Conservation (phyloP, 2,113 vertebrate genomes). For the Catharus bicknelli region DNA sequence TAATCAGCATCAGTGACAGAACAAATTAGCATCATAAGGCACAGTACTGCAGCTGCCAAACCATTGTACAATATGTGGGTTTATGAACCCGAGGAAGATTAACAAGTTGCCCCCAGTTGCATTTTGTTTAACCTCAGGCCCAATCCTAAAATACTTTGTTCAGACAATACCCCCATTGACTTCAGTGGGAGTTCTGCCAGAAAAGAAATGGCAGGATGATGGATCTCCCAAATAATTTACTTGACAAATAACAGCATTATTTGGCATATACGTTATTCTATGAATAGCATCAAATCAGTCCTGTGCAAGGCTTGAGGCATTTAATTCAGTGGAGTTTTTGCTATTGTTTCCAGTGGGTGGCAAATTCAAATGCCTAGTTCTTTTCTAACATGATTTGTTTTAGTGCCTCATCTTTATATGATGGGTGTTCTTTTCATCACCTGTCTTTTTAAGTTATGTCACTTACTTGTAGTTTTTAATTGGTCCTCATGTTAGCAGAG, state of each 20-base stretch:
- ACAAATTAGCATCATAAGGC: not conserved
- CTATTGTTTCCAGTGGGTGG: not conserved
- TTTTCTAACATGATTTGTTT: not conserved
- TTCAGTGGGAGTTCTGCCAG: conserved; percentile 24
- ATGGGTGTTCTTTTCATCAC: not conserved
- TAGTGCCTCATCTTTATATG: not conserved
- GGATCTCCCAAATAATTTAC: conserved; percentile 23
- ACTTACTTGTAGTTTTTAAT: not conserved
- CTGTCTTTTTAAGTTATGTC: not conserved
- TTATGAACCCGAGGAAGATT: not conserved
- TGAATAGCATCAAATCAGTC: not conserved
- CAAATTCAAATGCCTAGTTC: not conserved
- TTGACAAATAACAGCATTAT: conserved; percentile 25
- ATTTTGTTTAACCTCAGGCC: not conserved
- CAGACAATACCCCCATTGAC: conserved; percentile 3
- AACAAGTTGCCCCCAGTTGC: not conserved
- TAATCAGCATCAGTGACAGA: not conserved
- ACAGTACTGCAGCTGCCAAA: not conserved
- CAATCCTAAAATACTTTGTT: not conserved
- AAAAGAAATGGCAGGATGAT: conserved; percentile 9
- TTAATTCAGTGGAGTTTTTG: not conserved
- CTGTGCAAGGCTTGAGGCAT: not conserved
- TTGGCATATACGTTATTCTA: not conserved
- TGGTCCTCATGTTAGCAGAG: not conserved
- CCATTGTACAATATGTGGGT: not conserved